Evolutionary conservation across 2,113 vertebrate genomes (phyloP), one percentile per base, ranked within the genome.

Genomic region (Tragelaphus buxtoni): DNA sequence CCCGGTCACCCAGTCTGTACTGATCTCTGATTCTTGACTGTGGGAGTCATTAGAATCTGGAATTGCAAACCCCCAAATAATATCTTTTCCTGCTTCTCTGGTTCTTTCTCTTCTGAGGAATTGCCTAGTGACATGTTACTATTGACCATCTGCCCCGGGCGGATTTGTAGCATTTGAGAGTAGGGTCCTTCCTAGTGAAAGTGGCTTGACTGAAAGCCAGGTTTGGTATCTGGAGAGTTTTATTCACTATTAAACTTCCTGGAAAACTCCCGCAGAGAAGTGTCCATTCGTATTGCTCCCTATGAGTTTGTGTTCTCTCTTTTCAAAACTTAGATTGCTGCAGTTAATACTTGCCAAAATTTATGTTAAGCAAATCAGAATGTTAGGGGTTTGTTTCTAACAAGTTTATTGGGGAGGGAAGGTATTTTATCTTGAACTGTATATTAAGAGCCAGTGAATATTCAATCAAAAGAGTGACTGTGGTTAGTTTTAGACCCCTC

Each of bases 301-400:
- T 14, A 1, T 85, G 89, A 88, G 14, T 91, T 96, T 72, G 95
- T 88, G 45, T 81, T 81, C 35, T 90, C 90, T 86, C 47, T 69
- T 42, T 94, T 58, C 56, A 88, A 82, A 89, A 63, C 53, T 94
- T 80, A 53, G 35, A 93, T 82, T 88, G 47, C 45, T 91, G 3
- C 13, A 49, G 45, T 95, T 85, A 49, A 53, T 96, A 69, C 22
- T 74, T 94, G 51, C 20, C 92, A n/a, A 91, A 79, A 58, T 63
- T 80, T 63, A 24, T n/a, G 24, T 76, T 63, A 45, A 60, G 80
- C 90, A 82, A 85, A 87, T 55, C 8, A 74, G n/a, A 90, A 63
- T 91, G 72, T 35, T 42, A 55, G n/a, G 86, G 76, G 39, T 96
- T 95, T 86, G 26, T 88, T 92, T 86, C 94, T 93, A 63, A 77